Evolutionary conservation across 1,140 invertebrate species (phyloP).

Genomic region (Tetragnatha versicolor): DNA sequence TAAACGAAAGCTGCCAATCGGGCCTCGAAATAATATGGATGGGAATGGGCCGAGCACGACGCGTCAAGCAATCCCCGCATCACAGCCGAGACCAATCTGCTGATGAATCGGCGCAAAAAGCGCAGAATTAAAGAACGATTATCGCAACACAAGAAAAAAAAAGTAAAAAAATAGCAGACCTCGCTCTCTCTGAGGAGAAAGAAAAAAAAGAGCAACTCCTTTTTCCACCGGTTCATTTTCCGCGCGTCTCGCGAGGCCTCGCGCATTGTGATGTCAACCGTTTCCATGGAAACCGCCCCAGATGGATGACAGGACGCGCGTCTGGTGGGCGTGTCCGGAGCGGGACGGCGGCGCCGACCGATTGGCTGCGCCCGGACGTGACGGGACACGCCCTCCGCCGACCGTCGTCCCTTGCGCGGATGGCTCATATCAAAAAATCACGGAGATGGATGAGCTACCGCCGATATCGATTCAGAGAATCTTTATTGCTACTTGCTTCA

Average conservation of each 20-base stretch:
- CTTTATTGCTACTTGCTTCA: conserved; percentile 40
- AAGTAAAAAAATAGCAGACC: neutral
- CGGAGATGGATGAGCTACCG: conserved; percentile 38
- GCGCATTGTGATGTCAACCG: conserved; percentile 55
- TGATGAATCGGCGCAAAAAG: conserved; percentile 2
- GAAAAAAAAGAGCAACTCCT: too few species aligned
- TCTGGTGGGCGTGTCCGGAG: conserved; percentile 42
- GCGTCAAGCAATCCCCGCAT: too few species aligned
- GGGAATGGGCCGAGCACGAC: too few species aligned
- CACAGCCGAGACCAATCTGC: conserved; percentile 14
- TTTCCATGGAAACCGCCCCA: conserved; percentile 46
- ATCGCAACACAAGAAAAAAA: conserved; percentile 6
- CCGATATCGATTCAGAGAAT: conserved; percentile 1
- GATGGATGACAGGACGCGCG: conserved; percentile 53
- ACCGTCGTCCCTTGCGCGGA: conserved; percentile 3
- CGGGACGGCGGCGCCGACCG: conserved; percentile 37
- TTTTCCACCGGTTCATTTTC: too few species aligned
- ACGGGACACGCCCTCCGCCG: conserved; percentile 42
- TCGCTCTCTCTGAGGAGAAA: neutral
- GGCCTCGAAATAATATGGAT: too few species aligned
- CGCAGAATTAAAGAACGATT: conserved; percentile 35
- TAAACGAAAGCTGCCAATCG: too few species aligned
- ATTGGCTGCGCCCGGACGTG: conserved; percentile 53
- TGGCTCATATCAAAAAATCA: conserved; percentile 43
- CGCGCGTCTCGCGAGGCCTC: conserved; percentile 28